These are phyloP conservation scores for Eclectus roratus DNA, from an alignment of 2,113 vertebrate species.

Conservation along the genomic window DNA sequence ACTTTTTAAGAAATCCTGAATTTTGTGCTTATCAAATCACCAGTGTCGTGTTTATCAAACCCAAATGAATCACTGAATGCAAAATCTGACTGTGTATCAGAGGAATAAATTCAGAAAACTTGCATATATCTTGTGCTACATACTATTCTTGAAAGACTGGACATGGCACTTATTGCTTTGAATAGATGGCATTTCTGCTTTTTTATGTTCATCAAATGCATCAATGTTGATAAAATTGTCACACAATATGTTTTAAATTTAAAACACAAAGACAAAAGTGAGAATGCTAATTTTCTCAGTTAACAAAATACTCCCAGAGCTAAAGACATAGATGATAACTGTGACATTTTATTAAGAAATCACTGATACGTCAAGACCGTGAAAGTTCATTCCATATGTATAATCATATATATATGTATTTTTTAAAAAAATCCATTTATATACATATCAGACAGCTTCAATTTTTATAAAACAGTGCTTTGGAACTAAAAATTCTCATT, in stretches of 20 bases:
- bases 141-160: neutral
- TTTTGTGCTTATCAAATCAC: neutral
- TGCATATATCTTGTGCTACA: neutral
- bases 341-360: constrained; percentile 25
- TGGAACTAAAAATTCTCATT: neutral
- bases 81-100: neutral
- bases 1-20: neutral
- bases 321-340: constrained; percentile 38
- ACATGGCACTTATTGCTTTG: neutral
- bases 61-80: neutral
- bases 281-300: constrained; percentile 2
- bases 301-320: neutral
- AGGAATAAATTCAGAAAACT: neutral
- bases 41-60: neutral
- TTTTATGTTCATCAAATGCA: constrained; percentile 20
- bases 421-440: neutral
- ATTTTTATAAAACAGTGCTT: constrained; percentile 15
- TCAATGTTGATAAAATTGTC: constrained; percentile 26
- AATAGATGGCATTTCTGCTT: neutral
- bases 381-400: neutral
- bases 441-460: neutral
- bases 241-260: constrained; percentile 16
- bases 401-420: too few species aligned
- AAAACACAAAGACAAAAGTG: constrained; percentile 32
- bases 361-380: neutral